These are phyloP conservation scores for Aricia agestis DNA, from an alignment of 1,140 invertebrate species.

Conservation along the genomic window DNA sequence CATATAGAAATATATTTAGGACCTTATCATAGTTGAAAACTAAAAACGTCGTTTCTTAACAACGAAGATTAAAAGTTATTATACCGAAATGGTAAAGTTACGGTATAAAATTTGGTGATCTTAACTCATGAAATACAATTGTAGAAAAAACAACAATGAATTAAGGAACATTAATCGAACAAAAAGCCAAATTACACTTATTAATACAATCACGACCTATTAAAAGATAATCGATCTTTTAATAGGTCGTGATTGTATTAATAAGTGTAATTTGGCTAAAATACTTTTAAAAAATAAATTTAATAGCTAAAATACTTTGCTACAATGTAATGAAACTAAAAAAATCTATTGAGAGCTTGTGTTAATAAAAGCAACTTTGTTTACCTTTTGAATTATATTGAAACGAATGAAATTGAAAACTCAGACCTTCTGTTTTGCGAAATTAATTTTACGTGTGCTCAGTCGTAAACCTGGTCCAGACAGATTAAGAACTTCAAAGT, in stretches of 20 bases:
- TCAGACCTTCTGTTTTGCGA: no score
- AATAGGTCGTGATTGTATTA: background rate
- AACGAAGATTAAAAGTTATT: background rate
- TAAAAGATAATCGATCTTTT: background rate
- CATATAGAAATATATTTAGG: background rate
- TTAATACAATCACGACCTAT: background rate
- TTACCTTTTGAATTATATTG: no score
- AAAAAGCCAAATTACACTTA: slow-evolving; percentile 1
- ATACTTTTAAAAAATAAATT: no score
- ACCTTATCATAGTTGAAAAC: background rate
- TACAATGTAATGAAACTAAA: background rate
- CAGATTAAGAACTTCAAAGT: no score
- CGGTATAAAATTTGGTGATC: no score
- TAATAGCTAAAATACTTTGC: background rate
- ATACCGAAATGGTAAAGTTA: background rate
- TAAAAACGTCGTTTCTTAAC: background rate
- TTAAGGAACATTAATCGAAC: background rate
- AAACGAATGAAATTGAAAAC: no score
- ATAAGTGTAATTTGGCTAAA: slow-evolving; percentile 3
- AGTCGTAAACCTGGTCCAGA: no score
- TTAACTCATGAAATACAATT: no score
- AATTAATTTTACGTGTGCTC: no score
- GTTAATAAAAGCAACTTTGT: background rate
- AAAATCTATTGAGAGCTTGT: background rate
- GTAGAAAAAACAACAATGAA: background rate